Percentiles rank a stretch among this genome's conserved stretches.
Evolutionary conservation across 2,113 vertebrate species (phyloP).

Genomic region (Onychorhynchus coronatus): DNA sequence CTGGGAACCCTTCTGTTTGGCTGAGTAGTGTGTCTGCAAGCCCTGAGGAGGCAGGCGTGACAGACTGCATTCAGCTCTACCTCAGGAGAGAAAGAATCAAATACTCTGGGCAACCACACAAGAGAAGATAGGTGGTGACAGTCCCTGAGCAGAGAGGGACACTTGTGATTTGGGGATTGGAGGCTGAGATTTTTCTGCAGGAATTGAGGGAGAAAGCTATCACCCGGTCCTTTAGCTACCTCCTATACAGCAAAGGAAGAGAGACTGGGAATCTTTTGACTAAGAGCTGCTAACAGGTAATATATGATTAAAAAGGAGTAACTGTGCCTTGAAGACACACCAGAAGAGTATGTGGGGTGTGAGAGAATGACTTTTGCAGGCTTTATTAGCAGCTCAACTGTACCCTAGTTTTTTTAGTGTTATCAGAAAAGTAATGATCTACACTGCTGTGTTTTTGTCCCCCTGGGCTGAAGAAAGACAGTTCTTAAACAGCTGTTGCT

Average conservation of each 20-base stretch:
- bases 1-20: background rate
- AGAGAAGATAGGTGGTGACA: background rate
- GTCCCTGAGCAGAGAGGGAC: background rate
- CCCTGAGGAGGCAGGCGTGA: background rate
- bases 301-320: constrained; percentile 32
- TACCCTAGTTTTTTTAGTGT: background rate
- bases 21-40: accelerated
- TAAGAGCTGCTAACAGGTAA: background rate
- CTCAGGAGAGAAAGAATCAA: background rate
- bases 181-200: background rate
- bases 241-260: background rate
- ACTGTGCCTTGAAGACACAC: background rate
- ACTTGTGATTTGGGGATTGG: background rate
- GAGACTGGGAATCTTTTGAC: background rate
- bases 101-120: background rate
- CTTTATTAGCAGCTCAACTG: constrained; percentile 30
- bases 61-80: background rate
- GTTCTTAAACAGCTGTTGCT: constrained; percentile 4
- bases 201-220: background rate
- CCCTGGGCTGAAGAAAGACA: background rate
- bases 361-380: background rate
- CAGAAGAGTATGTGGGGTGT: constrained; percentile 4
- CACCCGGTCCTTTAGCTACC: background rate
- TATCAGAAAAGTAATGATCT: constrained; percentile 39
- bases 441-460: constrained; percentile 29